Base-by-base conservation (phyloP, 2,797 vertebrate species). In the Schizothorax lantsangensis region DNA sequence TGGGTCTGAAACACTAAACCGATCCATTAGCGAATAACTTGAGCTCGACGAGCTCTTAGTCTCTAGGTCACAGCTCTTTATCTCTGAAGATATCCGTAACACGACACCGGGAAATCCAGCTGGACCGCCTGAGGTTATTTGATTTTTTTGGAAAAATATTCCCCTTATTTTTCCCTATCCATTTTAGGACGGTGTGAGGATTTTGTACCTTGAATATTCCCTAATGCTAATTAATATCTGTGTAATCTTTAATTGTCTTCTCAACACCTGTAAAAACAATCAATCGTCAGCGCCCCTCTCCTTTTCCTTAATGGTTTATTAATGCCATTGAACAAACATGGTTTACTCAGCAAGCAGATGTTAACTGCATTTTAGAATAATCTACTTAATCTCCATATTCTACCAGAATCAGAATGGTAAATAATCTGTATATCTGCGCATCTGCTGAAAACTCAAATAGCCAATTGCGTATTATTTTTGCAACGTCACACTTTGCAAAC, bases 11-110 rank as follows among this genome's bases (percentile, higher is more conserved):
- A 99, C 91, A 92, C 95, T 95, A 98, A 97, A 97, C 97, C 97
- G 91, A 93, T 95, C 97, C 97, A 98, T 98, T 98, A 99, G 97
- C 96, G 96, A 97, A 98, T 97, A 97, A 98, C 96, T 97, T 97
- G 95, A 96, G 96, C 96, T 95, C 96, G 96, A 92, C 95, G 94
- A 96, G 93, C 92, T 93, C 96, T 96, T 96, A 96, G 96, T 96
- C 96, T 96, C 95, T 96, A 96, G 97, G 96, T 97, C 96, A 96
- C 96, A 96, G 96, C 95, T 97, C 97, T 95, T 96, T 97, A 97
- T 98, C 97, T 97, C 93, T 91, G 95, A 94, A 92, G 95, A 94
- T 94, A 96, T 97, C 96, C 96, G 97, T 96, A 98, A 97, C 93
- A 93, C 87, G 96, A 97, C 93, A 96, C 96, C 95, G 93, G 84